Evolutionary conservation across 2,113 vertebrate genomes (phyloP), one percentile per base, ranked within the genome.

Genomic region (Catharus fuscescens): DNA sequence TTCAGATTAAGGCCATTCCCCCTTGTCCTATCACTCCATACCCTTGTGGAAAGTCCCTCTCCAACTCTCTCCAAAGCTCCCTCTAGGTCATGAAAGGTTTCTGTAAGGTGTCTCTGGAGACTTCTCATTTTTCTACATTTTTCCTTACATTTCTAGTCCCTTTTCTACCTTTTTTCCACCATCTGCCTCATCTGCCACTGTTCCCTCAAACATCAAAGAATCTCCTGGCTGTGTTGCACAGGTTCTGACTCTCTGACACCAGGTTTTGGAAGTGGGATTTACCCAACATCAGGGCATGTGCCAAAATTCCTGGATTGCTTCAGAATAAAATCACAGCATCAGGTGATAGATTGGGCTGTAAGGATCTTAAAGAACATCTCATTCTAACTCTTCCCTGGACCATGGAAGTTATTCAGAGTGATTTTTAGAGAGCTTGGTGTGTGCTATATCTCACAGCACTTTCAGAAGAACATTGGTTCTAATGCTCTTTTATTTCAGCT

Each of bases 271-370:
- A 59, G 4, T 34, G 12, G 11, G 23, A 62, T 42, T 78, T 20
- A 45, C 16, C 7, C 13, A 57, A 73, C 0, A 1, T 25, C 36
- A 56, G 24, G 17, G 7, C 21, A 11, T 1, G 8, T 61, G 36
- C 20, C 40, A 65, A 16, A 53, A 65, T 9, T n/a, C 23, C 36
- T 80, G 40, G 6, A 21, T 54, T 45, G 32, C 18, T 82, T 72
- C 61, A 81, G 1, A 12, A 24, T 8, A 29, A 15, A 5, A 7
- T 13, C 23, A 61, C 38, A 53, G 54, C 61, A 29, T 29, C 23
- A 45, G 38, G 40, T 14, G 53, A 38, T 3, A 7, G 2, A 19
- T 70, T 78, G 38, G 12, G 12, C 38, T 54, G 4, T 8, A 61
- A 36, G 15, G 18, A 38, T n/a, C n/a, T 78, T 15, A 16, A 60